Conservation (phyloP, 2,888 invertebrate species). For the Nomada flava region DNA sequence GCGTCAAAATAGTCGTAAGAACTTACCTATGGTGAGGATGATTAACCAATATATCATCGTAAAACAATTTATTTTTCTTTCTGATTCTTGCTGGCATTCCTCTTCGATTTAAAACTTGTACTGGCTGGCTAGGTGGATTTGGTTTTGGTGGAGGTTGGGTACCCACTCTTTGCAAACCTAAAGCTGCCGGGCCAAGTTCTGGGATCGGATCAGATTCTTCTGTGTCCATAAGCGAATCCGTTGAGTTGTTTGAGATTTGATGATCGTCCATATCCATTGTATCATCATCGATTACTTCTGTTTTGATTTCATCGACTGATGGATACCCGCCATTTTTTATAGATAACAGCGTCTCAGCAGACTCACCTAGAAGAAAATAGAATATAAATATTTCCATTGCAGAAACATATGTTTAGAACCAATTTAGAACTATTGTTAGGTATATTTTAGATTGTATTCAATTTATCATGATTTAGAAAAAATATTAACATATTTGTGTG, state of each 20-base stretch:
- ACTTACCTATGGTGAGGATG: constrained; percentile 89
- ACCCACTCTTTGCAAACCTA: constrained; percentile 93
- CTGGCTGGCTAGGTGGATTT: constrained; percentile 89
- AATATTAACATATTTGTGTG: constrained; percentile 7
- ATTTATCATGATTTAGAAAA: not conserved
- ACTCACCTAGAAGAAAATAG: constrained; percentile 84
- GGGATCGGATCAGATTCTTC: constrained; percentile 88
- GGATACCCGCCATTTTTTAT: constrained; percentile 86
- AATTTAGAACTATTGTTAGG: not conserved
- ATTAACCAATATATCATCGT: constrained; percentile 94
- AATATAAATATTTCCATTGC: not conserved
- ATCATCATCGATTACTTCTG: constrained; percentile 83
- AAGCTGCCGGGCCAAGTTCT: constrained; percentile 91
- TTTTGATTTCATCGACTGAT: constrained; percentile 76
- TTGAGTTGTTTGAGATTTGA: constrained; percentile 77
- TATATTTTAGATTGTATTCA: not conserved
- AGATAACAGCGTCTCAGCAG: constrained; percentile 85
- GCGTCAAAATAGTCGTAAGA: not conserved
- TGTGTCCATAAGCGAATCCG: constrained; percentile 85
- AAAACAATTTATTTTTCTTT: constrained; percentile 95
- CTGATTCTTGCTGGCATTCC: constrained; percentile 96
- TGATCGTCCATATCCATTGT: constrained; percentile 87
- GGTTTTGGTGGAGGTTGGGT: constrained; percentile 90
- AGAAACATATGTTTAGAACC: not conserved
- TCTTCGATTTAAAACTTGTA: constrained; percentile 93